A percentile compares a stretch with the other conserved stretches of the same genome.
Evolutionary conservation across 2,888 invertebrate genomes (phyloP).

Genomic region (Mesorhabditis belari): DNA sequence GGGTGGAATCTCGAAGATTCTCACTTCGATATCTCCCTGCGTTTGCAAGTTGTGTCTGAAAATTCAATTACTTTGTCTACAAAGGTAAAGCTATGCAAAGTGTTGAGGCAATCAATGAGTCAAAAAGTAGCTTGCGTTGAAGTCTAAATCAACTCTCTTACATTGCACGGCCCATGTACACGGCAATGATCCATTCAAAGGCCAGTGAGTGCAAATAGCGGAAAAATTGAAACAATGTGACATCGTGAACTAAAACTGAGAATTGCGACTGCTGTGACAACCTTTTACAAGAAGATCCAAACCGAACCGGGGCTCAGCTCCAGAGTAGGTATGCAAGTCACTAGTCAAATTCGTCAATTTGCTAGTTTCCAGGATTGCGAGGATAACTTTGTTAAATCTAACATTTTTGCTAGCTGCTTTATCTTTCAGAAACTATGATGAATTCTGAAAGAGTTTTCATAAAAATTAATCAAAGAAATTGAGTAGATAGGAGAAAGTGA

Average conservation of each 20-base stretch:
- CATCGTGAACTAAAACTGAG: slow-evolving; percentile 66
- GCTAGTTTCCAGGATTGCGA: no score
- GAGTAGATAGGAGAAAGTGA: no score
- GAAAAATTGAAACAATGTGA: slow-evolving; percentile 63
- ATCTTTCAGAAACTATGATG: slow-evolving; percentile 87
- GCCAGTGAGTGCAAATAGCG: slow-evolving; percentile 35
- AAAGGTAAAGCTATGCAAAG: neutral
- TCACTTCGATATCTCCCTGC: slow-evolving; percentile 59
- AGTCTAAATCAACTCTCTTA: no score
- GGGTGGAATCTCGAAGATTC: slow-evolving; percentile 79
- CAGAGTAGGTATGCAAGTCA: no score
- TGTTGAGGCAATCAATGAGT: no score
- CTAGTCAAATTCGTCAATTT: no score
- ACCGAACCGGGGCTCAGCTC: slow-evolving; percentile 57
- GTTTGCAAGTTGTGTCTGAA: slow-evolving; percentile 9
- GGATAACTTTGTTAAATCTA: slow-evolving; percentile 69
- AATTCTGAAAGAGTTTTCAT: no score
- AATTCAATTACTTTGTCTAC: neutral
- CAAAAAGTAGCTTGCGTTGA: no score
- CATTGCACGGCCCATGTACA: neutral
- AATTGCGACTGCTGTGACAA: neutral
- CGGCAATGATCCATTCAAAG: neutral
- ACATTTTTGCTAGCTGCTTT: slow-evolving; percentile 78
- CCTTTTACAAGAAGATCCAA: neutral
- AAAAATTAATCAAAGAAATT: no score